Percentiles rank a stretch among this genome's conserved stretches.
These are phyloP conservation scores for Phenacoccus solenopsis DNA, from an alignment of 1,140 invertebrate species.

Conservation along the genomic window DNA sequence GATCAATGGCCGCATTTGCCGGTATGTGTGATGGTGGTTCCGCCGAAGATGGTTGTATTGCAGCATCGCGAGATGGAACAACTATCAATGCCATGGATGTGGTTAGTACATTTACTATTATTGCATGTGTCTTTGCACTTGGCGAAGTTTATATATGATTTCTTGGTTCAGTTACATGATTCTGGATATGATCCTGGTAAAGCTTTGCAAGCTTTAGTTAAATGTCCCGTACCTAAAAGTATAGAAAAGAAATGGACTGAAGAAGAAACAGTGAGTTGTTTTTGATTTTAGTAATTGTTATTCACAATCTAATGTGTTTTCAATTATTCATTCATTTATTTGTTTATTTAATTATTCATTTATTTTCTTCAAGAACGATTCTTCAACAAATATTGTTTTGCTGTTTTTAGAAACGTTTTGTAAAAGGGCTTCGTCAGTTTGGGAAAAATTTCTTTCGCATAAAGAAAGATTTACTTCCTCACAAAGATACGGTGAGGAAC, in stretches of 20 bases:
- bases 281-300: background rate
- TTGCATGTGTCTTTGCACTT: background rate
- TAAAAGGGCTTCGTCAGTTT: slow-evolving; percentile 92
- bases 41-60: slow-evolving; percentile 89
- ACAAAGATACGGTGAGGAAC: slow-evolving; percentile 80
- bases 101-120: slow-evolving; percentile 37
- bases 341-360: too few species aligned
- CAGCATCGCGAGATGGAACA: slow-evolving; percentile 90
- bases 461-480: slow-evolving; percentile 84
- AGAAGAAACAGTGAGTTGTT: slow-evolving; percentile 69
- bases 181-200: slow-evolving; percentile 89
- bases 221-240: slow-evolving; percentile 90
- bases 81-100: slow-evolving; percentile 94
- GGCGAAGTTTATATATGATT: background rate
- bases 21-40: slow-evolving; percentile 97
- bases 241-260: slow-evolving; percentile 97
- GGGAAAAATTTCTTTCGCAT: slow-evolving; percentile 99
- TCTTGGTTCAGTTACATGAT: slow-evolving; percentile 60
- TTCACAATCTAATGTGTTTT: too few species aligned
- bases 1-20: slow-evolving; percentile 89
- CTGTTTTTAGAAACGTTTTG: slow-evolving; percentile 71
- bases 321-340: too few species aligned
- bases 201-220: slow-evolving; percentile 88
- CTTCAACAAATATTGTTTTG: slow-evolving; percentile 5
- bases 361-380: too few species aligned